Conservation (phyloP, 1,140 invertebrate genomes). For the Matsumurasca onukii region DNA sequence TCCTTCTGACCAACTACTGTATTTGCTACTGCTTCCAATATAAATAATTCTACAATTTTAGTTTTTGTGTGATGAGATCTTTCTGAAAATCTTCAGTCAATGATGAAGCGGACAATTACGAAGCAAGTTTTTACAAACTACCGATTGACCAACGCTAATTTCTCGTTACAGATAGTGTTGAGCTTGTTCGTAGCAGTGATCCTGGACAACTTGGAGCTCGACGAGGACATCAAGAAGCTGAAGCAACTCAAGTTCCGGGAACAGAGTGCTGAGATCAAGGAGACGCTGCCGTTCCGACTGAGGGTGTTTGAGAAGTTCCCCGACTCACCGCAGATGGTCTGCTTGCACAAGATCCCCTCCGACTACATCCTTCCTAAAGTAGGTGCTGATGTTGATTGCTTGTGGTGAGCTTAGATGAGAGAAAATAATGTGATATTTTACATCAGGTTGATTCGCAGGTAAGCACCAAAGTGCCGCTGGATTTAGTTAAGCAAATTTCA, state of each 20-base stretch:
- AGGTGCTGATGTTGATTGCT: no score
- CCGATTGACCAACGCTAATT: no score
- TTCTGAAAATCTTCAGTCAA: no score
- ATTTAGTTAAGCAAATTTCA: no score
- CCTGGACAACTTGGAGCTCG: constrained; percentile 97
- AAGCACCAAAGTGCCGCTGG: no score
- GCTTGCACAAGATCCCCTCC: constrained; percentile 90
- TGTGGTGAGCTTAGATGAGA: no score
- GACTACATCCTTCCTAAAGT: constrained; percentile 97
- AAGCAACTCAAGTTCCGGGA: constrained; percentile 97
- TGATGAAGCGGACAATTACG: no score
- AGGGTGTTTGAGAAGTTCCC: constrained; percentile 99
- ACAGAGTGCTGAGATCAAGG: constrained; percentile 96
- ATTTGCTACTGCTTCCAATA: neutral
- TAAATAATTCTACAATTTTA: neutral
- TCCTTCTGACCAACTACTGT: no score
- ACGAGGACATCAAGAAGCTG: constrained; percentile 99
- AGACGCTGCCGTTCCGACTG: constrained; percentile 90
- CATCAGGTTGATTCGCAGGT: no score
- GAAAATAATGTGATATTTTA: no score
- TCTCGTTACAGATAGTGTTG: constrained; percentile 84
- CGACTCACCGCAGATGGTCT: constrained; percentile 98
- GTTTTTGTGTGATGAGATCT: constrained; percentile 6
- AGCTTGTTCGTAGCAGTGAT: constrained; percentile 99
- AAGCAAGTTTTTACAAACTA: no score